A percentile compares a stretch with the other conserved stretches of the same genome.
Conservation (phyloP, 1,140 invertebrate species). For the Sitophilus oryzae region DNA sequence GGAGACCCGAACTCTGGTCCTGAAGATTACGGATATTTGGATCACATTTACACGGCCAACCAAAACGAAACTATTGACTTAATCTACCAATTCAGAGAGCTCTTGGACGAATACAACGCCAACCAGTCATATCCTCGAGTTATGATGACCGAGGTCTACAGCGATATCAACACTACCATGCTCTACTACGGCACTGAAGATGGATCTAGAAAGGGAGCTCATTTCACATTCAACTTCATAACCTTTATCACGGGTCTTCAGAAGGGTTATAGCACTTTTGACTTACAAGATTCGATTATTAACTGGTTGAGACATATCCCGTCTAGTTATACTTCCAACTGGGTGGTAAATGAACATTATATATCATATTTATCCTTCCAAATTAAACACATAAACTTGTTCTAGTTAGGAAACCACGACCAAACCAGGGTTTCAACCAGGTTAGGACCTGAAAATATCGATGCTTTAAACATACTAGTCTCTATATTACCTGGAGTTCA, state of each 20-base stretch:
- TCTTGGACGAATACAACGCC: constrained; percentile 51
- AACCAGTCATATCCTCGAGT: constrained; percentile 42
- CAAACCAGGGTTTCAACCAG: constrained; percentile 46
- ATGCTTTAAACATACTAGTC: constrained; percentile 48
- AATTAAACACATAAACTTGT: neutral
- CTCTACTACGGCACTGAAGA: constrained; percentile 51
- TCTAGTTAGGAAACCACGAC: constrained; percentile 51
- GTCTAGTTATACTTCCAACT: constrained; percentile 48
- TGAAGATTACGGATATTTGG: constrained; percentile 51
- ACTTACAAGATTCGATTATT: constrained; percentile 50
- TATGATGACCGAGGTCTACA: constrained; percentile 62
- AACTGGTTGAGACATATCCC: constrained; percentile 55
- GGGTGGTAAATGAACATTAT: constrained; percentile 47
- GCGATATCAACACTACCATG: constrained; percentile 46
- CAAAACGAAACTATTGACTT: constrained; percentile 55
- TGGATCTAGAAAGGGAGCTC: constrained; percentile 49
- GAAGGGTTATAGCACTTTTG: constrained; percentile 54
- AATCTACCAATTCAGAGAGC: constrained; percentile 56
- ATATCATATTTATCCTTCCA: neutral
- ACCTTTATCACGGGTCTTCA: constrained; percentile 46
- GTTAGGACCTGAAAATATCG: constrained; percentile 43
- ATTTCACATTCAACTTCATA: constrained; percentile 62
- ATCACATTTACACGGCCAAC: constrained; percentile 59
- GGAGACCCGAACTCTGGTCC: constrained; percentile 39
- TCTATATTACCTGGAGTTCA: constrained; percentile 58